Conservation (phyloP, 2,113 vertebrate genomes). For the Fregetta grallaria region DNA sequence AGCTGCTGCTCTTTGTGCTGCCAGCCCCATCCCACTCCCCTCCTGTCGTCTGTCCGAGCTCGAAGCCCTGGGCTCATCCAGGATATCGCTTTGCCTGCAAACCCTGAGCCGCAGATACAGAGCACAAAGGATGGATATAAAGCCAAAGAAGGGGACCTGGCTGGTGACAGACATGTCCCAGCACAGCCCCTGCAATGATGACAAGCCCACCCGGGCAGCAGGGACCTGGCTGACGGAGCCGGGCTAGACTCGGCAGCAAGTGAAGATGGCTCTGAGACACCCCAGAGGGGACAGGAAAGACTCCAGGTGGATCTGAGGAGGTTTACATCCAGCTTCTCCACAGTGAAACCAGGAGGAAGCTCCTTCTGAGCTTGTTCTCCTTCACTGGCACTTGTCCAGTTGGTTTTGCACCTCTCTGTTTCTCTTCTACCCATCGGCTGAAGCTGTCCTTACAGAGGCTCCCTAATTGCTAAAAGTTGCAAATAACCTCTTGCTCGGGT, state of each 20-base stretch:
- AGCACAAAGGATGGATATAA: neutral
- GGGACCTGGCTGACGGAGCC: neutral
- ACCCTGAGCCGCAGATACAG: neutral
- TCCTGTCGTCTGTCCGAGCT: neutral
- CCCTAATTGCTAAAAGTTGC: neutral
- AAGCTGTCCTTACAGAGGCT: slow-evolving; percentile 8
- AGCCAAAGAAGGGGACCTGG: neutral
- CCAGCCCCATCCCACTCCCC: neutral
- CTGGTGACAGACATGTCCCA: fast-evolving
- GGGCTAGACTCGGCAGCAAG: neutral
- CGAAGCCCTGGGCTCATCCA: neutral
- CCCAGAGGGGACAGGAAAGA: neutral
- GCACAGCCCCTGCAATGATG: fast-evolving
- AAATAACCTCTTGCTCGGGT: neutral
- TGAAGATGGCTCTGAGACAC: fast-evolving
- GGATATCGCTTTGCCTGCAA: neutral
- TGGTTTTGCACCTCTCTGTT: neutral
- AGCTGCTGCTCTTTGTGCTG: neutral
- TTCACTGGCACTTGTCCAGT: neutral
- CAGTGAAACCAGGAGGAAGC: neutral
- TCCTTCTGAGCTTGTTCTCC: neutral
- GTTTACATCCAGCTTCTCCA: neutral
- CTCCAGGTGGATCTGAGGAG: neutral
- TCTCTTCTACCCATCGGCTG: neutral
- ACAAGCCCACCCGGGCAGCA: neutral